Conservation (phyloP, 2,888 invertebrate genomes). For the Prosapia bicincta region DNA sequence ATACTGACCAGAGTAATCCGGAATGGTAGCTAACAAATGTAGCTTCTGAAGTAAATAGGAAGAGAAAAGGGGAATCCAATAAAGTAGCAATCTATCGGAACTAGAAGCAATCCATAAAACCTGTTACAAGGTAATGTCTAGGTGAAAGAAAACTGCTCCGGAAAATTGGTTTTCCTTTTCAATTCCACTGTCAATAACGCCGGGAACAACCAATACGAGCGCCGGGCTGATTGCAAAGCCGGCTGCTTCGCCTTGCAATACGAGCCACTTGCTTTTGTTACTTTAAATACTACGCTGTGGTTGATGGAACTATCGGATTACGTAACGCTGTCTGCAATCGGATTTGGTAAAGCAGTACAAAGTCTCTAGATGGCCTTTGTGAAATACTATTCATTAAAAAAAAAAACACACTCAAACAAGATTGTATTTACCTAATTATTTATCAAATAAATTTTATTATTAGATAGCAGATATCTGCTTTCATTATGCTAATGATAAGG, state of each 20-base stretch:
- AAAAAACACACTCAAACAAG: too few relatives aligned
- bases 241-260: not conserved
- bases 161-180: not conserved
- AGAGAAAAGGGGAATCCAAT: not conserved
- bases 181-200: not conserved
- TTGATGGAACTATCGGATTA: too few relatives aligned
- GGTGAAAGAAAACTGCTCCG: not conserved
- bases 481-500: too few relatives aligned
- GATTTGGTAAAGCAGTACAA: too few relatives aligned
- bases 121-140: not conserved
- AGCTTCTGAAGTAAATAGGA: not conserved
- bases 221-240: not conserved
- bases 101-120: not conserved
- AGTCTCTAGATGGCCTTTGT: too few relatives aligned
- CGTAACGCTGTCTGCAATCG: too few relatives aligned
- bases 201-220: not conserved
- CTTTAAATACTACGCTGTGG: not conserved
- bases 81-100: not conserved
- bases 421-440: too few relatives aligned
- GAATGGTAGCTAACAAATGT: not conserved
- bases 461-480: too few relatives aligned
- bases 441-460: too few relatives aligned
- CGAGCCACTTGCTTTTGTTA: not conserved
- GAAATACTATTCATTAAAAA: too few relatives aligned
- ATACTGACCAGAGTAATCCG: not conserved